These are phyloP conservation scores for Oreochromis tanganicae DNA, from an alignment of 2,113 vertebrate genomes.

Conservation along the genomic window DNA sequence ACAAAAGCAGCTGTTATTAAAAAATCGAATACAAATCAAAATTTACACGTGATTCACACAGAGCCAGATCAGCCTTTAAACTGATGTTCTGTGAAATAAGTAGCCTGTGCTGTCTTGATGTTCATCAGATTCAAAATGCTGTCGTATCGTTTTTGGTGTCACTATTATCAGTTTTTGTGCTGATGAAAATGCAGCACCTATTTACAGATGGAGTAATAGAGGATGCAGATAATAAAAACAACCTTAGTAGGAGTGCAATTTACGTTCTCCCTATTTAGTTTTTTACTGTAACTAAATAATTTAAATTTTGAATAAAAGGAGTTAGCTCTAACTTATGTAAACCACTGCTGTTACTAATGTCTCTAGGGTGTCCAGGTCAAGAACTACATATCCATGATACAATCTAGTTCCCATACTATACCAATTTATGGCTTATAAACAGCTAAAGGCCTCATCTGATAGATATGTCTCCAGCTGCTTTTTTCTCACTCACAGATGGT, in stretches of 20 bases:
- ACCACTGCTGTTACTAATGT: background rate
- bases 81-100: background rate
- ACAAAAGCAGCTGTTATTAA: background rate
- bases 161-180: background rate
- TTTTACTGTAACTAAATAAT: background rate
- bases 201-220: background rate
- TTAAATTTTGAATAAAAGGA: background rate
- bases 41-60: background rate
- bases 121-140: background rate
- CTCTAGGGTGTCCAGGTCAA: background rate
- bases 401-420: background rate
- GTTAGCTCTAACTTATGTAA: background rate
- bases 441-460: background rate
- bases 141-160: background rate
- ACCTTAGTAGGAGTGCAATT: background rate
- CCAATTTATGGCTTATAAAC: background rate
- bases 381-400: background rate
- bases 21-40: background rate
- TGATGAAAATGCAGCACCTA: background rate
- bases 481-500: background rate
- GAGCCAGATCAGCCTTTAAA: background rate
- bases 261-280: rapidly evolving
- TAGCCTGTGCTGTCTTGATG: background rate
- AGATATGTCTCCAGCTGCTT: background rate
- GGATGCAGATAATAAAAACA: background rate